Conservation (phyloP, 1,140 invertebrate genomes). For the Heliconius nattereri region DNA sequence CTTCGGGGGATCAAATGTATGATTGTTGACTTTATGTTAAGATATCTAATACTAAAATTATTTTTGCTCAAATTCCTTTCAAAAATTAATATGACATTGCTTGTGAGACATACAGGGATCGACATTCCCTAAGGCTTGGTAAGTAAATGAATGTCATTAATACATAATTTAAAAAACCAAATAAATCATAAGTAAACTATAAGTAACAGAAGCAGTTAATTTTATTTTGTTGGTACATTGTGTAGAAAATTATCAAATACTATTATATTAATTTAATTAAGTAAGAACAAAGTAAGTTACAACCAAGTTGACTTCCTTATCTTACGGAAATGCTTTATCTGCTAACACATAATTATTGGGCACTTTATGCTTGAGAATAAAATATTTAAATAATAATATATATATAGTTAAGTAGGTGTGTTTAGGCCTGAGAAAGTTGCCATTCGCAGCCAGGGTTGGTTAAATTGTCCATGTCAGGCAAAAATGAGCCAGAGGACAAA, state of each 20-base stretch:
- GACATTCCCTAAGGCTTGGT: neutral
- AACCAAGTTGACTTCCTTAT: neutral
- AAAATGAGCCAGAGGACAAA: slow-evolving; percentile 96
- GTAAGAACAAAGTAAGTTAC: neutral
- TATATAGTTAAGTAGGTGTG: neutral
- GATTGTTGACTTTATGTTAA: neutral
- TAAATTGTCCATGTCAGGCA: slow-evolving; percentile 82
- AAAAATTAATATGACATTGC: neutral
- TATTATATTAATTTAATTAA: too few species aligned
- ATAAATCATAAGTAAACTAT: too few species aligned
- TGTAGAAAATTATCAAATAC: neutral
- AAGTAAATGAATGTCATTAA: neutral
- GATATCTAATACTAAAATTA: neutral
- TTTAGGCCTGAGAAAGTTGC: neutral
- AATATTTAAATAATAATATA: slow-evolving; percentile 2
- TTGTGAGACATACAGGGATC: neutral
- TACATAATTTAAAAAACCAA: neutral
- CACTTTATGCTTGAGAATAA: neutral
- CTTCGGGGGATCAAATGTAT: neutral
- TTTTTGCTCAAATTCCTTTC: neutral
- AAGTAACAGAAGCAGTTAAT: too few species aligned
- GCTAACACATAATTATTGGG: neutral
- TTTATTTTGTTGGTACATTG: neutral
- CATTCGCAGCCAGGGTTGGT: neutral
- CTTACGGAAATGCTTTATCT: neutral